phyloP scores from a whole-genome alignment of 1,140 invertebrate species.

The Drosophila varians region DNA sequence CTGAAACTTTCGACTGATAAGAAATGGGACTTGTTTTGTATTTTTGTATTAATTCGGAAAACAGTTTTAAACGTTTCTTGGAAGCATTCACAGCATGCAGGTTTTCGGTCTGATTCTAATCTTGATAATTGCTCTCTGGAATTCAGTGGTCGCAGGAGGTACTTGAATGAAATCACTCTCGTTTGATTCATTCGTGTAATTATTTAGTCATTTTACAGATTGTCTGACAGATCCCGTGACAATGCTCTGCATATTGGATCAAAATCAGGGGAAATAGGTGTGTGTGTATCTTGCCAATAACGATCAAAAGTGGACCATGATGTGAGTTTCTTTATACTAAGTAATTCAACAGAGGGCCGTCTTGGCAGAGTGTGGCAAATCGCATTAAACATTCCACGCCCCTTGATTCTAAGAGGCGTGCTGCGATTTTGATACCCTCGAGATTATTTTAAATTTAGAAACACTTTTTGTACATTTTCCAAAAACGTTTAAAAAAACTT shows the following conservation, averaged over 20 bases:
- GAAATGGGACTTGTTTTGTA: neutral
- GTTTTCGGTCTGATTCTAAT: neutral
- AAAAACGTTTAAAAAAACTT: neutral
- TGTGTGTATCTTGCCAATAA: constrained; percentile 16
- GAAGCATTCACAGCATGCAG: constrained; percentile 18
- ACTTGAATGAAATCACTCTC: neutral
- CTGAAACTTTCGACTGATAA: constrained; percentile 30
- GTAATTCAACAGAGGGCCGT: constrained; percentile 27
- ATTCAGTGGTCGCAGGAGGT: constrained; percentile 5
- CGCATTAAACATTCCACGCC: constrained; percentile 53
- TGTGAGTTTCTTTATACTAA: constrained; percentile 30
- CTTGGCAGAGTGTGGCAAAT: constrained; percentile 58
- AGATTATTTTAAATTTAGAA: neutral
- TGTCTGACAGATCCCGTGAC: constrained; percentile 58
- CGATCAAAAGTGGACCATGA: constrained; percentile 13
- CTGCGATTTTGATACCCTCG: neutral
- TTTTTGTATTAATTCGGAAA: neutral
- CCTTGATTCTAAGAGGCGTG: neutral
- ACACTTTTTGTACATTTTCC: neutral
- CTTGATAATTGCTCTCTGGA: constrained; percentile 8
- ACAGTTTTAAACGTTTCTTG: constrained; percentile 1
- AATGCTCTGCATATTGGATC: constrained; percentile 50
- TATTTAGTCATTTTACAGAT: constrained; percentile 48
- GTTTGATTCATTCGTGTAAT: constrained; percentile 9
- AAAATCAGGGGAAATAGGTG: constrained; percentile 39